phyloP scores from a whole-genome alignment of 2,113 vertebrate genomes.

The Oryzias curvinotus region DNA sequence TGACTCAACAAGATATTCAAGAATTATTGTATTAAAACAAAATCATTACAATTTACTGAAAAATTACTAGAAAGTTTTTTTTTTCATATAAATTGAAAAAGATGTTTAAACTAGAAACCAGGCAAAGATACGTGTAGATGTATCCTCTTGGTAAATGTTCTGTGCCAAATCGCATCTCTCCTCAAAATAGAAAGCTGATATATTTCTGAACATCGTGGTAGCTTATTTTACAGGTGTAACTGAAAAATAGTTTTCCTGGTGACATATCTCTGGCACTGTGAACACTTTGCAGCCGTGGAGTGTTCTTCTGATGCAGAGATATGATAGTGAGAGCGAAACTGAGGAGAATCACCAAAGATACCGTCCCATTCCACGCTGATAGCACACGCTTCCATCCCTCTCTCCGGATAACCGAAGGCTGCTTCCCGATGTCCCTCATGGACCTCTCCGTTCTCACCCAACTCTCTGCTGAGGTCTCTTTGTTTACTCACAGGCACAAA shows the following conservation, averaged over 20 bases:
- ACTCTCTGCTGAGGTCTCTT: slow-evolving; percentile 30
- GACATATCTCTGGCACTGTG: slow-evolving; percentile 28
- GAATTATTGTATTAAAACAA: no score
- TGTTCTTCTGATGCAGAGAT: slow-evolving; percentile 40
- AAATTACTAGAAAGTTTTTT: no score
- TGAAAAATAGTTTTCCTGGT: slow-evolving; percentile 33
- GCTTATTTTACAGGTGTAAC: slow-evolving; percentile 2
- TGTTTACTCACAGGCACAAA: slow-evolving; percentile 32
- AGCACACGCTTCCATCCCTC: slow-evolving; percentile 27
- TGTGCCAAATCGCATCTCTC: no score
- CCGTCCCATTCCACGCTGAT: slow-evolving; percentile 33
- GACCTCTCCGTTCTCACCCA: slow-evolving; percentile 3
- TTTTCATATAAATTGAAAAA: no score
- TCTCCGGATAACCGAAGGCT: slow-evolving; percentile 33
- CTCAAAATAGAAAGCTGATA: neutral
- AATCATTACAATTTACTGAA: no score
- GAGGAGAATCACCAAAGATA: slow-evolving; percentile 42
- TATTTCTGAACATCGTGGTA: slow-evolving; percentile 10
- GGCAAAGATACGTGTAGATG: no score
- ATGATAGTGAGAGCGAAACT: slow-evolving; percentile 44
- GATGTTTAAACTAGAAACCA: no score
- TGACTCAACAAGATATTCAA: no score
- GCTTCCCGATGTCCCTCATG: slow-evolving; percentile 22
- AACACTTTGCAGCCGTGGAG: slow-evolving; percentile 40
- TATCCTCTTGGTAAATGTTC: no score